Base-by-base conservation (phyloP, 2,113 vertebrate genomes). In the Cacatua alba region DNA sequence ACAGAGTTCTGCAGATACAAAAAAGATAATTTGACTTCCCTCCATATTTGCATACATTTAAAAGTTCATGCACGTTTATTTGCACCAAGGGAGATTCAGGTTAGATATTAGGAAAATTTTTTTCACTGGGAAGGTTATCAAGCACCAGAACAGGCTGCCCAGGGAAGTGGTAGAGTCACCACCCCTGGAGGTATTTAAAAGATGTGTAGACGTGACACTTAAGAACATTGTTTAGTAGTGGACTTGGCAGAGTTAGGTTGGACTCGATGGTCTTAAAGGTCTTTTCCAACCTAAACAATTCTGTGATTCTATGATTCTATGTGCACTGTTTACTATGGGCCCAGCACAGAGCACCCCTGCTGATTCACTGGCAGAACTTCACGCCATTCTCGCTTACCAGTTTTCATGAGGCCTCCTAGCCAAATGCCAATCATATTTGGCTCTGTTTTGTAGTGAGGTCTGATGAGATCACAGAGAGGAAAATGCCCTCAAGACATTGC, bases 351-450 rank as follows among this genome's bases (percentile, higher is more conserved):
- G 48, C 55, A 37, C 12, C 4, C 5, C 52, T 91, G 91, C 77
- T 89, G 89, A 87, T 89, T 92, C 83, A 49, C 84, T 57, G 65
- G 52, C 80, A 92, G n/a, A 82, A 44, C 82, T 81, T 94, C 80
- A 57, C 1, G 7, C 43, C 2, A 0, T 28, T 92, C 85, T 81
- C 0, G 0, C 91, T 87, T 77, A 62, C 93, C 3, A 0, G n/a
- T 75, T 90, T 95, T 83, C 76, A 78, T 8, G 11, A 75, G 48
- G 44, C 78, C 39, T 86, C 69, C 39, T 29, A 95, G 79, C 23
- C 35, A 92, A 95, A 96, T 96, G 94, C 95, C 95, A 92, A 86
- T 78, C 90, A 95, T 96, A 94, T 70, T 96, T 96, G 94, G 72
- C 95, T 96, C 55, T 60, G 17, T 44, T 95, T 44, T 86, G 55